These are phyloP conservation scores for Gila orcuttii DNA, from an alignment of 2,113 vertebrate genomes.

Conservation along the genomic window DNA sequence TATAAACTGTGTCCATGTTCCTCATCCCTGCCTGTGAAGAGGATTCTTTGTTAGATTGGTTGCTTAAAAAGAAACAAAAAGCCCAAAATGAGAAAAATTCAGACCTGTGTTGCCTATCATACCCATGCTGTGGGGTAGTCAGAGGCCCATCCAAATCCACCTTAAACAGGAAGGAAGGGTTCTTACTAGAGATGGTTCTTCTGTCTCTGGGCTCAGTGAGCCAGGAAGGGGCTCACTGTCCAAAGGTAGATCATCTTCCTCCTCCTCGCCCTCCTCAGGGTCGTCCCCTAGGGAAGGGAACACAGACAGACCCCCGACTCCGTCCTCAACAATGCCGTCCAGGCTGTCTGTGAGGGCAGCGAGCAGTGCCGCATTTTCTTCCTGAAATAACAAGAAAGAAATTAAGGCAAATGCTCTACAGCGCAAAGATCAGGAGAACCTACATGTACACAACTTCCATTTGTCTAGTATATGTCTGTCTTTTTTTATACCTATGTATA, in stretches of 20 bases:
- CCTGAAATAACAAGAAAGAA: constrained; percentile 68
- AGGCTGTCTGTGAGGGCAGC: constrained; percentile 93
- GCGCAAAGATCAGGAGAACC: neutral
- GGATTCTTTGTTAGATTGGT: constrained; percentile 56
- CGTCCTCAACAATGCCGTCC: constrained; percentile 92
- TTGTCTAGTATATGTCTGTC: neutral
- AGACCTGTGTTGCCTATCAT: constrained; percentile 85
- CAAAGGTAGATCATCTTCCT: constrained; percentile 71
- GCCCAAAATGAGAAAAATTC: constrained; percentile 86
- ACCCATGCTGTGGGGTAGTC: constrained; percentile 79
- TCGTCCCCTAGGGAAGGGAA: constrained; percentile 87
- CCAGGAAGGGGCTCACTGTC: constrained; percentile 68
- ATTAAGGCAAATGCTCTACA: neutral
- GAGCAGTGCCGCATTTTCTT: constrained; percentile 94
- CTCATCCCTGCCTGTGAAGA: constrained; percentile 56
- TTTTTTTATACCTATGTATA: neutral
- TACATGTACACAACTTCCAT: neutral
- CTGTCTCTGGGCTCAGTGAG: constrained; percentile 80
- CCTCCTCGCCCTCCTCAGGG: constrained; percentile 76
- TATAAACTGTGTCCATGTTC: constrained; percentile 24
- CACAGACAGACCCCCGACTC: constrained; percentile 86
- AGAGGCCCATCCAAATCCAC: constrained; percentile 80
- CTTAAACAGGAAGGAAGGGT: constrained; percentile 79
- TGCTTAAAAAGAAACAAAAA: constrained; percentile 59
- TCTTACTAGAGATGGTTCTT: constrained; percentile 95